These are phyloP conservation scores for Armadillidium nasatum DNA, from an alignment of 1,140 invertebrate species.

Conservation along the genomic window DNA sequence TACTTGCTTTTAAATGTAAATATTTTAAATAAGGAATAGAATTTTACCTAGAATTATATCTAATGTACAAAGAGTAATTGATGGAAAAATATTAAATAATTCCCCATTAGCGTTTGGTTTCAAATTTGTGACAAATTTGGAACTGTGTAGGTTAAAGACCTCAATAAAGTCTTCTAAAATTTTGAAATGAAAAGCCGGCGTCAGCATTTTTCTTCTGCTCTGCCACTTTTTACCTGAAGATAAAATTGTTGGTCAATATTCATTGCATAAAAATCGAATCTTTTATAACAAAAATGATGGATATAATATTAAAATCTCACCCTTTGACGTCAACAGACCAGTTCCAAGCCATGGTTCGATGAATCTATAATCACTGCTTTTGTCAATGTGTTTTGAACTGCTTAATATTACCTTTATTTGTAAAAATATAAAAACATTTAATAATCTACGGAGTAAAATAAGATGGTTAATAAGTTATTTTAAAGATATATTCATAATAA, in stretches of 20 bases:
- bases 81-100: constrained; percentile 12
- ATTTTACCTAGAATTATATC: constrained; percentile 2
- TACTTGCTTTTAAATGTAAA: too few species aligned
- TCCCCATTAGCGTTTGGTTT: constrained; percentile 38
- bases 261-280: too few species aligned
- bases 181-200: constrained; percentile 83
- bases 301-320: constrained; percentile 38
- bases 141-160: constrained; percentile 71
- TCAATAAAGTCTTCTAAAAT: constrained; percentile 79
- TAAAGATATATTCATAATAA: too few species aligned
- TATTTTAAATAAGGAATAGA: too few species aligned
- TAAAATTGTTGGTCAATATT: too few species aligned
- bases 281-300: too few species aligned
- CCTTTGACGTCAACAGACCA: constrained; percentile 73
- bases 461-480: too few species aligned
- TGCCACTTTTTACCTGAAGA: constrained; percentile 62
- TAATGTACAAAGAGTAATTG: constrained; percentile 17
- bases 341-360: constrained; percentile 78
- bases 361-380: constrained; percentile 67
- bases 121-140: constrained; percentile 63
- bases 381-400: constrained; percentile 72
- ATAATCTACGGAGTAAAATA: too few species aligned
- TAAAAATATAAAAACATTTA: too few species aligned
- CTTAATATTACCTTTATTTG: constrained; percentile 59
- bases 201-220: constrained; percentile 73